These are phyloP conservation scores for Pedicia rivosa DNA, from an alignment of 2,888 invertebrate genomes.

Conservation along the genomic window DNA sequence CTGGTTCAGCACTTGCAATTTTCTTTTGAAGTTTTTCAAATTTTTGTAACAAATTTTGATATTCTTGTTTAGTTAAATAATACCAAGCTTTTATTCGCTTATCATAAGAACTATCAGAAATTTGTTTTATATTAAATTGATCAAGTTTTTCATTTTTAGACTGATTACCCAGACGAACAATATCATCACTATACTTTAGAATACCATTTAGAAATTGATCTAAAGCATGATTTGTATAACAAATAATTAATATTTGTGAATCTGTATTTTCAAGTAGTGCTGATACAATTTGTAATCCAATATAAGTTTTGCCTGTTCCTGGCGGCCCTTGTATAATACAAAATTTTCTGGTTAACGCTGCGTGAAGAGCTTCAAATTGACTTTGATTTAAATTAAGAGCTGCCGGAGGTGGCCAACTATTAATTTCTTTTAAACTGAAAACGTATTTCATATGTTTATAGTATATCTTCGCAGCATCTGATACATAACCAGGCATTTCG, in stretches of 20 bases:
- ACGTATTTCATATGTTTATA: conserved; percentile 15
- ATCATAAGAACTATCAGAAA: conserved; percentile 12
- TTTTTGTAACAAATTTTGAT: conserved; percentile 13
- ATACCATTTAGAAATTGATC: conserved; percentile 72
- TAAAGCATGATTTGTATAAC: conserved; percentile 74
- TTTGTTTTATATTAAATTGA: conserved; percentile 32
- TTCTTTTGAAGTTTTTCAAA: conserved; percentile 19
- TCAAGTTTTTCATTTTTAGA: conserved; percentile 41
- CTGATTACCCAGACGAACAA: conserved; percentile 55
- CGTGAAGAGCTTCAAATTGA: conserved; percentile 48
- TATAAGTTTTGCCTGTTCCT: conserved; percentile 72
- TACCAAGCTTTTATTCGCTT: conserved; percentile 19
- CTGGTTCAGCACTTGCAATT: neutral
- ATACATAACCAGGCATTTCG: conserved; percentile 27
- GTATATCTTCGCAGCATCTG: conserved; percentile 9
- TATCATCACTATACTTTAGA: conserved; percentile 36
- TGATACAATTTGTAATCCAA: conserved; percentile 59
- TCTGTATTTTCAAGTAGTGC: conserved; percentile 44
- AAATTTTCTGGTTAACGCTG: conserved; percentile 54
- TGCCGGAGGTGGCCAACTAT: conserved; percentile 33
- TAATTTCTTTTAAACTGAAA: conserved; percentile 15
- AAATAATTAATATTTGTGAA: conserved; percentile 53
- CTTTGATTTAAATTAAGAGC: conserved; percentile 41
- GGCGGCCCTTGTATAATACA: conserved; percentile 76
- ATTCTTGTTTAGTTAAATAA: conserved; percentile 20